Base-by-base conservation (phyloP, 2,888 invertebrate genomes). In the Steinernema carpocapsae region DNA sequence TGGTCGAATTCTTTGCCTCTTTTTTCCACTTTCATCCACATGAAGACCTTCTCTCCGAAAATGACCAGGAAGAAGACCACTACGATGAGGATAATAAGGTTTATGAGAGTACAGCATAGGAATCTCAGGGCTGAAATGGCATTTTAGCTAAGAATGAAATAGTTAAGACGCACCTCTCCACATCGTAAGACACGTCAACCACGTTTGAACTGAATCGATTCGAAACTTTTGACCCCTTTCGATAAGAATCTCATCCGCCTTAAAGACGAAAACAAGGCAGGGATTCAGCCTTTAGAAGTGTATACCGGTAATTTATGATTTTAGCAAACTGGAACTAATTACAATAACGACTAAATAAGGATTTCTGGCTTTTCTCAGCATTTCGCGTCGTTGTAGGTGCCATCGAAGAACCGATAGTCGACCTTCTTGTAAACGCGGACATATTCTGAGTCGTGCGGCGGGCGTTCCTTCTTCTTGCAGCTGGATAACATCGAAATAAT, bases 381-480 rank as follows among this genome's bases (percentile, higher is more conserved):
- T 32, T 64, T 64, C 4, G 64, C 29, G 17, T 64, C 64, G 17
- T 22, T 64, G 64, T 64, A 64, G 12, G 64, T 64, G 32, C 64
- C 64, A 32, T 64, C 37, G 37, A 64, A 64, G 64, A 64, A 32
- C 17, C 64, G 64, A 64, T 64, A 64, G 64, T 64, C 64, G 37
- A 64, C 64, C 17, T 64, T 37, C 64, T 64, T 64, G 64, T 32
- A 29, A 29, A 37, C 29, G 12, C 37, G 64, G 32, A 64, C 64
- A 32, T 64, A 64, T 56, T 82, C 73, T 78, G 94, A 93, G 90
- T 64, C 64, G 32, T 37, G 32, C 7, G 64, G 32, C 32, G 64
- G 64, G 3, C 64, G 37, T 19, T 64, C 64, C 32, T 64, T 64
- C 64, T 64, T 64, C 64, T 29, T 64, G 64, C 64, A 64, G 37